These are phyloP conservation scores for Chiridota heheva DNA, from an alignment of 35 echinoderm and acorn worm species.

Conservation along the genomic window DNA sequence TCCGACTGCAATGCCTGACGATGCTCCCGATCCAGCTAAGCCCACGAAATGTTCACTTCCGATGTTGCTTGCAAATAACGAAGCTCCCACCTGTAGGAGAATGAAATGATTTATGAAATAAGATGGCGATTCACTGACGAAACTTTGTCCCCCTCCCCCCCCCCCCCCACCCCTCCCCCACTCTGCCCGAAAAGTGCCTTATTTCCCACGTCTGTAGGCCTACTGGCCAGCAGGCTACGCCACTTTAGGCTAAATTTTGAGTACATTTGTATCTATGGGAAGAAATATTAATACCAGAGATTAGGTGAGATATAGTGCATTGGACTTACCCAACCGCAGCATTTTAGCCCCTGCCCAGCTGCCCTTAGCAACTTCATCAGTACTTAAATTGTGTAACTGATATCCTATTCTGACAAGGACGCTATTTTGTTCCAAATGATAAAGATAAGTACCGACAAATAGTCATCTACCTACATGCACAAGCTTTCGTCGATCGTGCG, in stretches of 20 bases:
- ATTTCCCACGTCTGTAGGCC: neutral
- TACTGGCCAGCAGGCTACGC: neutral
- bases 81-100: conserved; percentile 71
- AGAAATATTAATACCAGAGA: no score
- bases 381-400: no score
- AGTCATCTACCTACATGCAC: no score
- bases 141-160: neutral
- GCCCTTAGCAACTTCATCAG: no score
- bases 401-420: no score
- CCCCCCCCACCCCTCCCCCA: neutral
- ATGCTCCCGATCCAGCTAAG: conserved; percentile 78
- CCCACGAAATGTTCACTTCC: conserved; percentile 95
- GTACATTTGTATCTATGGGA: no score
- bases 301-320: no score
- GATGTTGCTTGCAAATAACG: conserved; percentile 88
- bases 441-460: no score
- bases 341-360: no score
- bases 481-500: no score
- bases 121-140: neutral
- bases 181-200: neutral
- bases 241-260: neutral
- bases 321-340: no score
- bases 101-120: neutral
- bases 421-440: no score
- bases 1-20: conserved; percentile 67